Conservation (phyloP, 2,888 invertebrate genomes). For the Prosapia bicincta region DNA sequence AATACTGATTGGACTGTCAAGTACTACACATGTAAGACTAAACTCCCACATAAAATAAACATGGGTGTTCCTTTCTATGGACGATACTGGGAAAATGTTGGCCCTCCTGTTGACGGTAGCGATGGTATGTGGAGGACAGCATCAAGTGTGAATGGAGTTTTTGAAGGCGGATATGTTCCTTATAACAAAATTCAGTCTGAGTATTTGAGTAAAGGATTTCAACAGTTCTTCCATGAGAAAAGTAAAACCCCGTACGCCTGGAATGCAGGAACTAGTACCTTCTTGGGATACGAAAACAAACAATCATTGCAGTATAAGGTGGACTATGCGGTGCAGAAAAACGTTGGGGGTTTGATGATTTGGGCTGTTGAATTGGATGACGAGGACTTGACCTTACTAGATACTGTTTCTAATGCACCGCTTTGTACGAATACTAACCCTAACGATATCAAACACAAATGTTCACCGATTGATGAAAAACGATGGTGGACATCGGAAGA, state of each 20-base stretch:
- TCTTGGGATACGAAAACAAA: conserved; percentile 31
- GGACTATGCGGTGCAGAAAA: conserved; percentile 31
- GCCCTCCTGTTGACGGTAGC: conserved; percentile 26
- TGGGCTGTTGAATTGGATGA: conserved; percentile 33
- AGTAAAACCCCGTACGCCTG: conserved; percentile 31
- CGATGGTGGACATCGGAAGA: conserved; percentile 35
- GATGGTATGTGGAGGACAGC: conserved; percentile 31
- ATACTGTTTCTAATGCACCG: conserved; percentile 19
- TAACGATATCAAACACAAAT: conserved; percentile 29
- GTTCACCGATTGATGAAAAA: conserved; percentile 33
- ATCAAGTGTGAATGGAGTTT: conserved; percentile 19
- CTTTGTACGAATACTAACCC: conserved; percentile 26
- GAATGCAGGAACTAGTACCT: conserved; percentile 24
- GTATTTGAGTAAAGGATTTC: conserved; percentile 26
- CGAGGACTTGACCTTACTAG: conserved; percentile 26
- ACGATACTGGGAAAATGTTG: conserved; percentile 32
- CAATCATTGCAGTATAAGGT: conserved; percentile 26
- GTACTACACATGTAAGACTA: conserved; percentile 29
- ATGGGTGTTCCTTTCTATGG: conserved; percentile 35
- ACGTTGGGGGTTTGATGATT: conserved; percentile 33
- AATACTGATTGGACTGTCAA: conserved; percentile 34
- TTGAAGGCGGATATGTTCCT: conserved; percentile 30
- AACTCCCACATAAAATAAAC: conserved; percentile 31
- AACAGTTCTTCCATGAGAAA: conserved; percentile 25
- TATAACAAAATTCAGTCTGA: conserved; percentile 28